Conservation (phyloP, 1,140 invertebrate species). For the Drosophila eugracilis region DNA sequence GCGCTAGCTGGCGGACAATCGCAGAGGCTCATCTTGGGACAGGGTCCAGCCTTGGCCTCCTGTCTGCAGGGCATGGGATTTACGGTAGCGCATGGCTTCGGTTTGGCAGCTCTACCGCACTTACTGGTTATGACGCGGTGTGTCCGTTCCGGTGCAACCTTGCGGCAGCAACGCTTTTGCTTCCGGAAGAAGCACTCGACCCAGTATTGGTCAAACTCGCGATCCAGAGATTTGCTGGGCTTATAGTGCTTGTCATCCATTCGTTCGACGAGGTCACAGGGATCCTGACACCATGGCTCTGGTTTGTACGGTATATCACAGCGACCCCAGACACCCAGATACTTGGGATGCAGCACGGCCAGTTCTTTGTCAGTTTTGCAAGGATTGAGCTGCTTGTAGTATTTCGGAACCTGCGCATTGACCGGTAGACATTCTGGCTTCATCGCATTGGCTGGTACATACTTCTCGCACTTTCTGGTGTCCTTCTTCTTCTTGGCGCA, state of each 20-base stretch:
- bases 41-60: neutral
- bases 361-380: constrained; percentile 42
- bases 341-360: constrained; percentile 13
- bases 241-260: constrained; percentile 18
- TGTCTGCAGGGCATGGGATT: constrained; percentile 18
- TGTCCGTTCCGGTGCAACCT: constrained; percentile 10
- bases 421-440: neutral
- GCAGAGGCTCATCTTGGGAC: constrained; percentile 22
- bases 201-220: constrained; percentile 36
- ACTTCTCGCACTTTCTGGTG: constrained; percentile 2
- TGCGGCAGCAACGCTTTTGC: constrained; percentile 17
- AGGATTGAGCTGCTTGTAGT: neutral
- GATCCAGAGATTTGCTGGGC: constrained; percentile 20
- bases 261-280: constrained; percentile 10
- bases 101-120: neutral
- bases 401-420: neutral
- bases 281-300: neutral
- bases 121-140: neutral
- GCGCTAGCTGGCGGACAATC: neutral
- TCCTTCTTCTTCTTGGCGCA: neutral
- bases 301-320: constrained; percentile 27
- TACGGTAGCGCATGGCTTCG: neutral
- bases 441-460: neutral
- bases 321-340: constrained; percentile 20
- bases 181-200: constrained; percentile 25